phyloP scores from a whole-genome alignment of 2,888 invertebrate genomes.

The Ctena decussata region DNA sequence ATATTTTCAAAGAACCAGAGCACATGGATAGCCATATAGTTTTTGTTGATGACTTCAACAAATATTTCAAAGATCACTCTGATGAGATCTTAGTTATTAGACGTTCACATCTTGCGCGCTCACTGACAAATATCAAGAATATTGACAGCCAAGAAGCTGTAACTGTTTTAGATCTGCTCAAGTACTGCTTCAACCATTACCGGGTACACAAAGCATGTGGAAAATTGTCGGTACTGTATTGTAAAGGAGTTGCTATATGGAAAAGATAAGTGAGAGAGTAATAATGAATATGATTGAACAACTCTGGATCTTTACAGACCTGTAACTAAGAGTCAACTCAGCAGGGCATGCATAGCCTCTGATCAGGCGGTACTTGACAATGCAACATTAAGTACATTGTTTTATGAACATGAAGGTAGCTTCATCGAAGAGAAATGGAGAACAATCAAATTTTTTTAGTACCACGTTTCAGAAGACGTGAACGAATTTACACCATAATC shows the following conservation, averaged over 20 bases:
- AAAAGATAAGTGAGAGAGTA: not conserved
- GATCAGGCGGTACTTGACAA: too few species aligned
- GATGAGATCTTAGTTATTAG: not conserved
- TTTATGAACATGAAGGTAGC: too few species aligned
- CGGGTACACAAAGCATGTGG: not conserved
- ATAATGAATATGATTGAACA: not conserved
- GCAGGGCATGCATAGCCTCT: too few species aligned
- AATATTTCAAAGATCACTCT: not conserved
- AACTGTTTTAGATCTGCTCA: not conserved
- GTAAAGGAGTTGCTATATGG: not conserved
- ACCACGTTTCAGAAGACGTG: too few species aligned
- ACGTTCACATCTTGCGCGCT: not conserved
- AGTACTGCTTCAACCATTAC: not conserved
- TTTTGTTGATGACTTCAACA: not conserved
- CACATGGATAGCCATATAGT: not conserved
- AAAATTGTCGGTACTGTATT: not conserved
- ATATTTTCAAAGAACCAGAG: not conserved
- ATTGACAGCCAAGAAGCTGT: not conserved
- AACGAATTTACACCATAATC: too few species aligned
- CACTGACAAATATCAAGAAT: not conserved
- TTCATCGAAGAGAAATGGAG: too few species aligned
- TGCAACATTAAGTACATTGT: too few species aligned
- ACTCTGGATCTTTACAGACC: not conserved
- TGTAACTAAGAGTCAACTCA: not conserved
- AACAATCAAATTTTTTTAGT: too few species aligned